Evolutionary conservation across 2,113 vertebrate genomes (phyloP).

Genomic region (Poecilia latipinna): DNA sequence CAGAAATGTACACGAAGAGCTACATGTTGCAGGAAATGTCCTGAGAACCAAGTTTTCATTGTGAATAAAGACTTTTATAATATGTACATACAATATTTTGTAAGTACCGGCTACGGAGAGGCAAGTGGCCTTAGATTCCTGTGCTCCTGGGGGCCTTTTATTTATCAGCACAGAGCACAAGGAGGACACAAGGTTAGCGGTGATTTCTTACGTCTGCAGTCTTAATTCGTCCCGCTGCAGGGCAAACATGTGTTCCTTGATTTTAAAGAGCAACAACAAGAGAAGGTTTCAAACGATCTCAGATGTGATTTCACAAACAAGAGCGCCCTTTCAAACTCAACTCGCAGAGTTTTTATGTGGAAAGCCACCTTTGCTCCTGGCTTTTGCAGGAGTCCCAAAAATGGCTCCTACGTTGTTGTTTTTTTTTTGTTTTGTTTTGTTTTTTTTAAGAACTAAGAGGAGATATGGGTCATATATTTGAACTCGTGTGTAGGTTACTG

Average conservation of each 20-base stretch:
- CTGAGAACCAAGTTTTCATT: constrained; percentile 1
- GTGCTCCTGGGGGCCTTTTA: constrained; percentile 55
- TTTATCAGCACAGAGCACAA: constrained; percentile 70
- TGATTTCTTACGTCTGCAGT: constrained; percentile 65
- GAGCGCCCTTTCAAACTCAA: constrained; percentile 42
- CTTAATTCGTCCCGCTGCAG: constrained; percentile 68
- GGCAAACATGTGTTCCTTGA: constrained; percentile 74
- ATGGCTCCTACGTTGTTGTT: constrained; percentile 25
- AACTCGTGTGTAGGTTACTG: constrained; percentile 12
- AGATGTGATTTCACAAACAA: constrained; percentile 52
- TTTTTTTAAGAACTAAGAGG: not conserved
- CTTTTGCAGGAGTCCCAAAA: constrained; percentile 14
- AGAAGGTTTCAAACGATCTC: constrained; percentile 44
- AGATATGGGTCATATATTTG: constrained; percentile 7
- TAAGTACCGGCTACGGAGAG: constrained; percentile 29
- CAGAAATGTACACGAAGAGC: constrained; percentile 7
- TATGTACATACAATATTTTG: constrained; percentile 15
- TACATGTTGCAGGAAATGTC: constrained; percentile 6
- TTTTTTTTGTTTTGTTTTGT: not conserved
- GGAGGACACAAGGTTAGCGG: constrained; percentile 64
- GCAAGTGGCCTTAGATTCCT: constrained; percentile 61
- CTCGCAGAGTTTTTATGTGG: constrained; percentile 29
- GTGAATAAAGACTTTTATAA: constrained; percentile 17
- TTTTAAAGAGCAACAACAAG: constrained; percentile 59
- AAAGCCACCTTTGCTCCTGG: constrained; percentile 36